phyloP scores from a whole-genome alignment of 2,113 vertebrate genomes.

The Brachyhypopomus gauderio region DNA sequence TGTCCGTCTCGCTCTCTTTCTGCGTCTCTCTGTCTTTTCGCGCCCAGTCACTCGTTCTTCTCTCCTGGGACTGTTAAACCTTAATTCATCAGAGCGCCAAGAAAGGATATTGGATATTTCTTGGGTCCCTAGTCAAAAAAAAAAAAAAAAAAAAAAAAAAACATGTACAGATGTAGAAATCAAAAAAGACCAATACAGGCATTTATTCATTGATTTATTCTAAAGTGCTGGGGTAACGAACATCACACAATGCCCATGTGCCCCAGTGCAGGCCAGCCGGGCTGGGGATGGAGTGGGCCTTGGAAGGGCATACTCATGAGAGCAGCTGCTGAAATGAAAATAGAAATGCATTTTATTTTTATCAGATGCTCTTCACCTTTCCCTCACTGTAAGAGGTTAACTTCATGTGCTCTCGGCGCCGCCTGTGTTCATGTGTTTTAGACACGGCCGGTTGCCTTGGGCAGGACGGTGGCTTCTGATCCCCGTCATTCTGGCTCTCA shows the following conservation, averaged over 20 bases:
- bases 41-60: neutral
- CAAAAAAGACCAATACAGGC: too few relatives aligned
- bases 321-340: neutral
- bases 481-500: conserved; percentile 32
- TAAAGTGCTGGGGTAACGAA: too few relatives aligned
- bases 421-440: conserved; percentile 16
- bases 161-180: too few relatives aligned
- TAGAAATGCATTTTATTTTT: conserved; percentile 27
- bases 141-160: neutral
- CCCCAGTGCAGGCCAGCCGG: neutral
- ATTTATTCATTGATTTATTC: too few relatives aligned
- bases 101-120: conserved; percentile 11
- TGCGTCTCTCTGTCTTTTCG: neutral
- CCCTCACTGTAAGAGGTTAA: conserved; percentile 47
- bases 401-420: conserved; percentile 34
- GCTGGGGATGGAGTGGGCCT: neutral
- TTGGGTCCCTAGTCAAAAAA: neutral
- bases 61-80: conserved; percentile 33
- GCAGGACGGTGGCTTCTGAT: conserved; percentile 41
- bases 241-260: too few relatives aligned
- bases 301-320: neutral
- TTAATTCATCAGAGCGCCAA: conserved; percentile 17
- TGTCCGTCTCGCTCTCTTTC: conserved; percentile 8
- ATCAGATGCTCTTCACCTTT: conserved; percentile 39
- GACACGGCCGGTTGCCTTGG: conserved; percentile 31